Evolutionary conservation across 2,113 vertebrate species (phyloP).

Genomic region (Pelvicachromis taeniatus): DNA sequence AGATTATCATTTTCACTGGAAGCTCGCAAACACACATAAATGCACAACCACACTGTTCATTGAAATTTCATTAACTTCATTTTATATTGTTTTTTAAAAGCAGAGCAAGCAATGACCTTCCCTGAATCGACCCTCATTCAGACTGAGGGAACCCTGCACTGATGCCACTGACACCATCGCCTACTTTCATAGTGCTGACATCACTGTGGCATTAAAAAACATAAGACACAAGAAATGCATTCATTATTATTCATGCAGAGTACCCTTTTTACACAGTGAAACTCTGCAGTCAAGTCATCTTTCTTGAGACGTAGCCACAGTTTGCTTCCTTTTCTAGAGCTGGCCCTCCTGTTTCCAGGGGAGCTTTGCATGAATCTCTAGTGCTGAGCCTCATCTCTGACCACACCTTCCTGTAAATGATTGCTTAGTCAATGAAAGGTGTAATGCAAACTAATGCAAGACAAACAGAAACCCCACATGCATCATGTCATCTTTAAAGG

Average conservation of each 20-base stretch:
- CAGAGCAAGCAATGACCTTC: neutral
- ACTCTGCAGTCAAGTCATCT: neutral
- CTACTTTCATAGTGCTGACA: neutral
- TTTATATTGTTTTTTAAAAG: neutral
- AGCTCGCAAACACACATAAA: neutral
- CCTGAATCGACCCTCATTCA: neutral
- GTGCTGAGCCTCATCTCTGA: neutral
- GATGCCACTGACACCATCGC: neutral
- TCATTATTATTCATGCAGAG: neutral
- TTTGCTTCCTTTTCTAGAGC: neutral
- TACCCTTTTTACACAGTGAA: neutral
- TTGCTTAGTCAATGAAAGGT: neutral
- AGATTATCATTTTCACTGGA: neutral
- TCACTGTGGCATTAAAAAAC: neutral
- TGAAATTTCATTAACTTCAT: neutral
- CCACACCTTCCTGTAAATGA: neutral
- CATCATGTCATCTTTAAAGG: neutral
- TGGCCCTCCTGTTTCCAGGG: neutral
- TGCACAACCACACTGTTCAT: neutral
- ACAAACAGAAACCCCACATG: neutral
- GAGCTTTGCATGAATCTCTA: neutral
- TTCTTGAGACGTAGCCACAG: neutral
- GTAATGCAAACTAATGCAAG: neutral
- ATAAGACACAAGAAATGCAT: neutral
- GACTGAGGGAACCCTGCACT: neutral